Evolutionary conservation across 2,113 vertebrate genomes (phyloP).

Genomic region (Lanius collurio): DNA sequence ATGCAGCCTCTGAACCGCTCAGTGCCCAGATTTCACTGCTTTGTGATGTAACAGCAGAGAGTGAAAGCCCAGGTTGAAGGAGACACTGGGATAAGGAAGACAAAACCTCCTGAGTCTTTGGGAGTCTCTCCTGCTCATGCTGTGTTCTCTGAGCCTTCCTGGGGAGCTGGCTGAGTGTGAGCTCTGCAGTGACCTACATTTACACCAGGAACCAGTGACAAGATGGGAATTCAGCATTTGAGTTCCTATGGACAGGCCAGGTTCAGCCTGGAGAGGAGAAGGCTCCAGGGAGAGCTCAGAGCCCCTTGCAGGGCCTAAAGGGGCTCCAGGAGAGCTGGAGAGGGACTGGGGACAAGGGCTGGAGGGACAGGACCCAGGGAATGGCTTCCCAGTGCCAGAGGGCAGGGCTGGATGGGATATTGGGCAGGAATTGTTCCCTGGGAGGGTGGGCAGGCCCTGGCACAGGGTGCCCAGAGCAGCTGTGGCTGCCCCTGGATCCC

Average conservation of each 20-base stretch:
- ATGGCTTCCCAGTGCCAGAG: background rate
- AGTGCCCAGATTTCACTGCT: no score
- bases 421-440: background rate
- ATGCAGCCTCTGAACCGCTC: background rate
- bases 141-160: background rate
- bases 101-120: background rate
- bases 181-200: background rate
- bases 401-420: background rate
- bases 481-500: background rate
- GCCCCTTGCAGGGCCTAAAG: background rate
- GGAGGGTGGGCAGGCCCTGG: background rate
- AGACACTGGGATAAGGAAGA: background rate
- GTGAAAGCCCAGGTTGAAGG: background rate
- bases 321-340: background rate
- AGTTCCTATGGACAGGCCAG: background rate
- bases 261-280: background rate
- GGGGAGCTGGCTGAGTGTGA: background rate
- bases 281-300: background rate
- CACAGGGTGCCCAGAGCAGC: background rate
- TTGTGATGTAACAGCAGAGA: background rate
- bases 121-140: background rate
- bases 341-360: background rate
- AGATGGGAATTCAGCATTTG: background rate
- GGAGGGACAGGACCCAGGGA: background rate
- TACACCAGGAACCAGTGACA: background rate